Base-by-base conservation (phyloP, 2,797 vertebrate genomes). In the Cheirogaleus major region DNA sequence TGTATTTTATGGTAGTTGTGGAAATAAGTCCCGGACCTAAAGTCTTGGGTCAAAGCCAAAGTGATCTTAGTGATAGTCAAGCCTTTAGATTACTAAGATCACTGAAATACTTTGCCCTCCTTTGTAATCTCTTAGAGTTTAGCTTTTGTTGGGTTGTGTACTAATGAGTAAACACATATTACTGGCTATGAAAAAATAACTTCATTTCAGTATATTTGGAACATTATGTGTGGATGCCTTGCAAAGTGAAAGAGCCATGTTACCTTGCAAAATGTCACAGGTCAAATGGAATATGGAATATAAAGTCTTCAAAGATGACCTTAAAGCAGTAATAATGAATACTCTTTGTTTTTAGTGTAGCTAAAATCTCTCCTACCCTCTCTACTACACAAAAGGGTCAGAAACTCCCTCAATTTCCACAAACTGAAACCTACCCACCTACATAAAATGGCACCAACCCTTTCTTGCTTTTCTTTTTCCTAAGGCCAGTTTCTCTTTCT, bases 21-120 rank as follows among this genome's bases (percentile, higher is more conserved):
- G 86, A 92, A 90, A 55, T 83, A 92, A 94, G 20, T 10, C 23
- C 23, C 76, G n/a, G n/a, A 4, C 52, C 52, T 83, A 57, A 96
- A 38, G 48, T 55, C n/a, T 48, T 52, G 20, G 27, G 38, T 55
- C 63, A 87, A 95, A 92, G 48, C 23, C 22, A 61, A 55, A 35
- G 43, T 70, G n/a, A 41, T 75, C 17, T 81, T 80, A 90, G 61
- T n/a, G 27, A 88, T 8, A 93, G 79, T n/a, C 25, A 76, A 93
- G 57, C 0, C 69, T 89, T 80, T 50, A 72, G 38, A 41, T 3
- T 48, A 55, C 22, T 18, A 35, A 88, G 65, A 70, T 50, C 32
- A 63, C 78, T 79, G 57, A 89, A 52, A 52, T 59, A 43, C 10
- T 23, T 55, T 89, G 50, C 25, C 30, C 5, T 73, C 43, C n/a